Evolutionary conservation across 2,797 vertebrate species (phyloP), one percentile per base, ranked within the genome.

Genomic region (Lutjanus argentimaculatus): DNA sequence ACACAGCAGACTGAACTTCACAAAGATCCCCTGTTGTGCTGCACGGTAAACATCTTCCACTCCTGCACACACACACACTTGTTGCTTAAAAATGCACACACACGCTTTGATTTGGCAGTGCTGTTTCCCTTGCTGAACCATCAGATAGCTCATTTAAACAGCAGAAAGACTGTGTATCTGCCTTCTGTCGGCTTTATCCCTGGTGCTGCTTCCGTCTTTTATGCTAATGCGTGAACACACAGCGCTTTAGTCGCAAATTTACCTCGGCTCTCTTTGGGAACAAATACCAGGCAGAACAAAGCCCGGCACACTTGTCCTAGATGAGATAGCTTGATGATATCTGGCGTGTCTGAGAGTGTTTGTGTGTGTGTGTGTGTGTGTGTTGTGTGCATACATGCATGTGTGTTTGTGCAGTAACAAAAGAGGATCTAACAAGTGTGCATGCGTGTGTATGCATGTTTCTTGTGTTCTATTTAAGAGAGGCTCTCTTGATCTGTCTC

Each of bases 271-370:
- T 85, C 88, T 75, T 61, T 40, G 81, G 71, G 78, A 88, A 87
- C 79, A 88, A 91, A 91, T 13, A 84, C 66, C n/a, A 46, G 46
- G 56, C 30, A 83, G 80, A 89, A 88, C 83, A 92, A 89, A 92
- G 80, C 80, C 14, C 9, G 3, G 74, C 77, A 21, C 74, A 75
- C 88, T 82, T 66, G 66, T 85, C 74, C 74, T 78, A 85, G 82
- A 90, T 87, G 82, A 82, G 77, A 83, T 59, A 36, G 76, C 70
- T 75, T 78, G 81, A 87, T 89, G 46, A 68, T 68, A 82, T 81
- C 76, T 83, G 63, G 61, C 59, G 3, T 45, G 56, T 77, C 67
- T 21, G 67, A 6, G 65, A 6, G 74, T 52, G 45, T 66, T 2
- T 72, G 59, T 75, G 9, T 64, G n/a, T 53, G 15, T 5, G 4